phyloP scores from a whole-genome alignment of 2,797 vertebrate genomes.

The Danio albolineatus region DNA sequence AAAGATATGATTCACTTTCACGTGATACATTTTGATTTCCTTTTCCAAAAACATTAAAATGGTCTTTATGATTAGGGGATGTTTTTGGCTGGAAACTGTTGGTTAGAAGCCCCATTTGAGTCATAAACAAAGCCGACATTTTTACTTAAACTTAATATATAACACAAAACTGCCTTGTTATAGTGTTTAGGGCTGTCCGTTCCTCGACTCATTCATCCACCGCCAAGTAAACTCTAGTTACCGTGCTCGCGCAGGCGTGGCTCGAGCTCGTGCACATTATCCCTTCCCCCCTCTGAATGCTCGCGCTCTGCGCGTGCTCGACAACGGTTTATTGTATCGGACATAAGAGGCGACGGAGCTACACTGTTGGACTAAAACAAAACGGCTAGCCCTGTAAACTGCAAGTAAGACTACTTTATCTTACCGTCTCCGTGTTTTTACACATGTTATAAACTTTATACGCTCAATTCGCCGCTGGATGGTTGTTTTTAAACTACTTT shows the following conservation, averaged over 20 bases:
- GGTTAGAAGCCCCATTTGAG: neutral
- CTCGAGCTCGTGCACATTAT: conserved; percentile 72
- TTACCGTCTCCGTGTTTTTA: neutral
- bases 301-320: conserved; percentile 72
- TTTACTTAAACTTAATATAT: conserved; percentile 2
- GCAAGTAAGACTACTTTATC: conserved; percentile 72
- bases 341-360: conserved; percentile 60
- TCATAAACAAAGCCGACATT: neutral
- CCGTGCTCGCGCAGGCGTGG: conserved; percentile 85
- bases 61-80: neutral
- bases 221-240: conserved; percentile 26
- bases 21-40: neutral
- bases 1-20: neutral
- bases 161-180: conserved; percentile 33
- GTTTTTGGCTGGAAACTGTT: neutral
- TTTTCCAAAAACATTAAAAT: neutral
- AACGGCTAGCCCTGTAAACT: conserved; percentile 65
- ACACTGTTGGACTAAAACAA: conserved; percentile 50
- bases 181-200: neutral
- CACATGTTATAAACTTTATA: neutral
- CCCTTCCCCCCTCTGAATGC: conserved; percentile 71
- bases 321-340: conserved; percentile 76
- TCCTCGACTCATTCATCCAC: conserved; percentile 23
- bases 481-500: conserved; percentile 45
- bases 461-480: neutral